Conservation (phyloP, 30 jellyfish, hydroid and myxozoan genomes). For the Aurelia coerulea region DNA sequence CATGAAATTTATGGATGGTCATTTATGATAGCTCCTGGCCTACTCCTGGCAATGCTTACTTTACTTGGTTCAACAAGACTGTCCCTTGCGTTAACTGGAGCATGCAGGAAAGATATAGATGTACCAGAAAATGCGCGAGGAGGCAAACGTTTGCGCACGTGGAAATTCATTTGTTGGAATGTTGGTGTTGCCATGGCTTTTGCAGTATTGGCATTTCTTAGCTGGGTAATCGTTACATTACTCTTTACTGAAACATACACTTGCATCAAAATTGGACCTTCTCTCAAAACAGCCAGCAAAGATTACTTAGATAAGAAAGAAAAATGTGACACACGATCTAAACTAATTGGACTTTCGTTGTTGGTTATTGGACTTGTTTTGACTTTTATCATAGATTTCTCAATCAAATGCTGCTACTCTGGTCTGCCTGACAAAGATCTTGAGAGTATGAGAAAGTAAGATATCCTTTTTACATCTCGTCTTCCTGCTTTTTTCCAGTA, state of each 20-base stretch:
- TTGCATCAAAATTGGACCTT: slow-evolving; percentile 55
- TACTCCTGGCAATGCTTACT: slow-evolving; percentile 15
- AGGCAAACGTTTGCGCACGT: slow-evolving; percentile 46
- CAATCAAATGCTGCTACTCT: slow-evolving; percentile 9
- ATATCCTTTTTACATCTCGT: background rate
- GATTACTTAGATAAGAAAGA: background rate
- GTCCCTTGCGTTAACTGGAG: slow-evolving; percentile 14
- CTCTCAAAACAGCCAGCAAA: background rate
- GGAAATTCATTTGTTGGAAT: slow-evolving; percentile 22
- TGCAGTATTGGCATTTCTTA: slow-evolving; percentile 14
- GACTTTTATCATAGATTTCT: background rate
- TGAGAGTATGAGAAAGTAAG: slow-evolving; percentile 1
- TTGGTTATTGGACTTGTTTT: background rate
- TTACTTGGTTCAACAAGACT: slow-evolving; percentile 23
- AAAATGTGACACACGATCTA: background rate
- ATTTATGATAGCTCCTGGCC: slow-evolving; percentile 43
- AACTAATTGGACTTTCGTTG: background rate
- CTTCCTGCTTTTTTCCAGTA: too few relatives aligned
- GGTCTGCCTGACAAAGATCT: background rate
- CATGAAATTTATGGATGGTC: slow-evolving; percentile 36
- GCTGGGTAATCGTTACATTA: slow-evolving; percentile 39
- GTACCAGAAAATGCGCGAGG: slow-evolving; percentile 8
- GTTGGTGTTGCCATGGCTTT: slow-evolving; percentile 11
- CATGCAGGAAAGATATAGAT: slow-evolving; percentile 38
- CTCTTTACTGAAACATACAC: slow-evolving; percentile 41